A percentile compares a stretch with the other conserved stretches of the same genome.
Conservation (phyloP, 2,113 vertebrate genomes). For the Equus quagga region DNA sequence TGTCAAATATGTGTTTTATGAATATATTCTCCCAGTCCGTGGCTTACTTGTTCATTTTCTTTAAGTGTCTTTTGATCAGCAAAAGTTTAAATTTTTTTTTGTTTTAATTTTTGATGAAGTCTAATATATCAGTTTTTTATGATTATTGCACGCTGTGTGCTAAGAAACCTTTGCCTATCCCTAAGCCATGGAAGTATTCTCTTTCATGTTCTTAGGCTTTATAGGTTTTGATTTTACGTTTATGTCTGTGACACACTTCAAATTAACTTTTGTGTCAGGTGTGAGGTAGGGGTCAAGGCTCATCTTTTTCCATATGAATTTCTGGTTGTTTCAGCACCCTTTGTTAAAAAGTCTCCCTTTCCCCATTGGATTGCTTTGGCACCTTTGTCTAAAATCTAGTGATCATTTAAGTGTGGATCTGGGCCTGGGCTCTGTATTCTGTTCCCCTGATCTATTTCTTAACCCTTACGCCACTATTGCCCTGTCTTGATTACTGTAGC, state of each 20-base stretch:
- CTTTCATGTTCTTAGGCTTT: not conserved
- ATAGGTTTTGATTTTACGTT: not conserved
- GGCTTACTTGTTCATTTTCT: not conserved
- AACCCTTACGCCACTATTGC: not conserved
- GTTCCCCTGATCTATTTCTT: not conserved
- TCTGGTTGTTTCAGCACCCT: not conserved
- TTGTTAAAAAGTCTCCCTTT: not conserved
- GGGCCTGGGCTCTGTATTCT: not conserved
- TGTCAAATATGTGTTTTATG: not conserved
- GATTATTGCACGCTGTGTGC: not conserved
- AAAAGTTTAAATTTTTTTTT: not conserved
- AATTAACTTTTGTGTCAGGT: not conserved
- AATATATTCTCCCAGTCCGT: not conserved
- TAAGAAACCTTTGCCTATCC: not conserved
- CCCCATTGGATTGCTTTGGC: not conserved
- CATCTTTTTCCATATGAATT: not conserved
- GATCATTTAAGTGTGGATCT: not conserved
- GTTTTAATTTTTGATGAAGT: not conserved
- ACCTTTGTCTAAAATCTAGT: not conserved
- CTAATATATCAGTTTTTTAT: not conserved
- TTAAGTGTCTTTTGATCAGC: constrained; percentile 27
- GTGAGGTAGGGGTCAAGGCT: not conserved
- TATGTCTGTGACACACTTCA: not conserved
- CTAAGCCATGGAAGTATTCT: not conserved
- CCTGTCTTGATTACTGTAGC: not conserved